Percentiles rank a stretch among this genome's conserved stretches.
phyloP scores from a whole-genome alignment of 2,113 vertebrate species.

The Melanotaenia duboulayi region DNA sequence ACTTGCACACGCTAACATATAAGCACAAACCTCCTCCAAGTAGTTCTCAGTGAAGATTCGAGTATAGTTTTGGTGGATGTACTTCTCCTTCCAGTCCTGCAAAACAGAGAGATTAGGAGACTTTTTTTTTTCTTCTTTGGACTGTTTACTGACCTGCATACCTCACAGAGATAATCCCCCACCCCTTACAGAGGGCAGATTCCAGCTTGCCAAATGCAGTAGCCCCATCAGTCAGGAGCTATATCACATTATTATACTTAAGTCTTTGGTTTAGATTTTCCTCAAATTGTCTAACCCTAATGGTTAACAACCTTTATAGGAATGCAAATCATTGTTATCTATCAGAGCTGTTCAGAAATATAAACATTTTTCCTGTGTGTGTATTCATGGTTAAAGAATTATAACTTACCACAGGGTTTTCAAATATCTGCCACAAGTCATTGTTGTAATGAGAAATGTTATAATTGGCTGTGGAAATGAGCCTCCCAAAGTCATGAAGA shows the following conservation, averaged over 20 bases:
- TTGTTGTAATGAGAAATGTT: slow-evolving; percentile 95
- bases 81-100: slow-evolving; percentile 99
- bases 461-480: slow-evolving; percentile 95
- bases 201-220: slow-evolving; percentile 11
- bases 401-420: slow-evolving; percentile 95
- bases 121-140: slow-evolving; percentile 11
- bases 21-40: slow-evolving; percentile 88
- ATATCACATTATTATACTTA: slow-evolving; percentile 21
- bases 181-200: slow-evolving; percentile 20
- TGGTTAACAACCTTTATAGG: slow-evolving; percentile 45
- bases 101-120: slow-evolving; percentile 35
- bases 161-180: slow-evolving; percentile 49
- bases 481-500: slow-evolving; percentile 95
- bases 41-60: slow-evolving; percentile 95
- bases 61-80: slow-evolving; percentile 93
- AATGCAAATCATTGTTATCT: slow-evolving; percentile 20
- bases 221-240: slow-evolving; percentile 35
- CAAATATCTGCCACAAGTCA: slow-evolving; percentile 98
- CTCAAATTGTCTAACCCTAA: slow-evolving; percentile 41
- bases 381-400: slow-evolving; percentile 11
- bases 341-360: slow-evolving; percentile 31
- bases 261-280: slow-evolving; percentile 35
- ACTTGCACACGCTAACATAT: background rate
- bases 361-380: background rate
- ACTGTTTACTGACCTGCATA: slow-evolving; percentile 55